Percentiles rank a stretch among this genome's conserved stretches.
Conservation (phyloP, 2,113 vertebrate genomes). For the Excalfactoria chinensis region DNA sequence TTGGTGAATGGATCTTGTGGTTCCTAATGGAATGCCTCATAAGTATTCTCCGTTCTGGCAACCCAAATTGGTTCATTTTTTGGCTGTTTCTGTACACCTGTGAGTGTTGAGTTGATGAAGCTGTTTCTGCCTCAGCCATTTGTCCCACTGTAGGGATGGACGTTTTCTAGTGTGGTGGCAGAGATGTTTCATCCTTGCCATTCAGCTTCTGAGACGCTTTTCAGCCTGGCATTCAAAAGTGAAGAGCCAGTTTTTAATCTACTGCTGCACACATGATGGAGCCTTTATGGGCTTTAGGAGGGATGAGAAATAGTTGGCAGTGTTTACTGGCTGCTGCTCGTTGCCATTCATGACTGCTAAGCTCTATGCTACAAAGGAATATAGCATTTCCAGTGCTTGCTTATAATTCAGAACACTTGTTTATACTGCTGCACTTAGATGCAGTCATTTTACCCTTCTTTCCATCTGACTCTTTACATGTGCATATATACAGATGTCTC, state of each 20-base stretch:
- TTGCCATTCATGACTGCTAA: background rate
- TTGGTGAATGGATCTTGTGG: background rate
- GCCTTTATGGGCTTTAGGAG: background rate
- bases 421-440: background rate
- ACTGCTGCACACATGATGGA: background rate
- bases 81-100: background rate
- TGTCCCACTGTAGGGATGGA: background rate
- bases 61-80: background rate
- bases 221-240: background rate
- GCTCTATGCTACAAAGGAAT: background rate
- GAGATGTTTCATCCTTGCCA: background rate
- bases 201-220: background rate
- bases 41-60: background rate
- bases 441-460: no score
- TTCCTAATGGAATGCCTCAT: background rate
- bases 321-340: background rate
- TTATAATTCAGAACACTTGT: background rate
- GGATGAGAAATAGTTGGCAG: background rate
- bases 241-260: background rate
- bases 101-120: background rate
- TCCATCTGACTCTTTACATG: background rate
- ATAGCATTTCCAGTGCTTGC: background rate
- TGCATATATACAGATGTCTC: background rate
- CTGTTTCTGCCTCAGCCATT: background rate
- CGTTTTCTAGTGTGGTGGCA: background rate